Conservation (phyloP, 2,888 invertebrate genomes). For the Patella pellucida region DNA sequence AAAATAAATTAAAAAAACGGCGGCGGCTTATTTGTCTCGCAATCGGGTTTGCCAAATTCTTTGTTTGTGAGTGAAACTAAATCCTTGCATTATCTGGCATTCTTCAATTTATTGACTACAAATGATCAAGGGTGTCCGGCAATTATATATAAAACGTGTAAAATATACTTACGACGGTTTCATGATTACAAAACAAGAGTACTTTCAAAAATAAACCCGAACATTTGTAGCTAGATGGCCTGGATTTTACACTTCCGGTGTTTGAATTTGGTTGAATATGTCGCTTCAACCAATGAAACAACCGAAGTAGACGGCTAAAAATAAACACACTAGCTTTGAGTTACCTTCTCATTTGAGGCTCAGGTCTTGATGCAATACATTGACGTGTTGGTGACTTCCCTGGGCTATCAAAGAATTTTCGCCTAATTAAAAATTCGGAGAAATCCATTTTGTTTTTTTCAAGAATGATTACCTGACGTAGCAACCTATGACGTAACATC, state of each 20-base stretch:
- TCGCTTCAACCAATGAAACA: background rate
- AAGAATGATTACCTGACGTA: too few species aligned
- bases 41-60: too few species aligned
- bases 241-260: slow-evolving; percentile 27
- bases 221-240: background rate
- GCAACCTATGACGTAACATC: too few species aligned
- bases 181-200: background rate
- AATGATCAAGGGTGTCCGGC: background rate
- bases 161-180: background rate
- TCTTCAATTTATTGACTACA: too few species aligned
- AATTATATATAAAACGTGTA: background rate
- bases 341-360: background rate
- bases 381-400: background rate
- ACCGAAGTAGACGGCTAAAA: background rate
- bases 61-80: too few species aligned
- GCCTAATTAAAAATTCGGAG: background rate
- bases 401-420: background rate
- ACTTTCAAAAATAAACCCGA: slow-evolving; percentile 11
- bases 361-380: background rate
- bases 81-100: too few species aligned
- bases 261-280: slow-evolving; percentile 36
- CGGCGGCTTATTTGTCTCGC: too few species aligned
- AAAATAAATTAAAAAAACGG: too few species aligned
- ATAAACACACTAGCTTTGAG: background rate
- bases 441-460: background rate